Evolutionary conservation across 2,797 vertebrate genomes (phyloP).

Genomic region (Danio choprae): DNA sequence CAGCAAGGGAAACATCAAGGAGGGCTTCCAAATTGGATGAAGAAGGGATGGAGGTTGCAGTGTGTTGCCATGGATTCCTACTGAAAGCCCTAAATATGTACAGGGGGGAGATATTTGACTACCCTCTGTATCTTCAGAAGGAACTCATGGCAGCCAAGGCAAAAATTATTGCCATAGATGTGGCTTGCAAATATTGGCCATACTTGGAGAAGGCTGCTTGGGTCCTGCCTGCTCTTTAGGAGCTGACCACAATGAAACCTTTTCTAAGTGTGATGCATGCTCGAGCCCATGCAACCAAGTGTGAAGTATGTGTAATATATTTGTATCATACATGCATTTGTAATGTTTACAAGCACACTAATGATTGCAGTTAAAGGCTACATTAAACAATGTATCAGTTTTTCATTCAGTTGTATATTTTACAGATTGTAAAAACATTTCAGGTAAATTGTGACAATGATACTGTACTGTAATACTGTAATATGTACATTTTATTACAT

Average conservation of each 20-base stretch:
- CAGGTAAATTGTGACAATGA: neutral
- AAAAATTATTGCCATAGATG: conserved; percentile 29
- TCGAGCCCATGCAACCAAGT: conserved; percentile 26
- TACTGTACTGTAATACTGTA: no score
- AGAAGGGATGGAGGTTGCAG: conserved; percentile 51
- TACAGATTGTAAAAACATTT: conserved; percentile 12
- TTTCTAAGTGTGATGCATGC: conserved; percentile 48
- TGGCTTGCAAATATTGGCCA: conserved; percentile 47
- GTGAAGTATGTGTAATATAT: conserved; percentile 47
- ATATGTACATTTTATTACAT: no score
- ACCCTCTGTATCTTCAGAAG: neutral
- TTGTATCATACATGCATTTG: conserved; percentile 25
- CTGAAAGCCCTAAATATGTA: conserved; percentile 54
- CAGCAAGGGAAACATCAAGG: conserved; percentile 37
- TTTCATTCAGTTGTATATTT: conserved; percentile 35
- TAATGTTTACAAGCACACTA: conserved; percentile 22
- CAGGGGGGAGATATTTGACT: conserved; percentile 45
- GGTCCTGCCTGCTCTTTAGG: conserved; percentile 35
- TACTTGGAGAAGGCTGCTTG: conserved; percentile 36
- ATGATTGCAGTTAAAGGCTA: conserved; percentile 11
- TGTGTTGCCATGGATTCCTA: conserved; percentile 45
- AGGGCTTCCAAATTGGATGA: conserved; percentile 39
- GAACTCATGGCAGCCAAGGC: conserved; percentile 30
- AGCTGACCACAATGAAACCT: conserved; percentile 14
- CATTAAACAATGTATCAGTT: neutral